Base-by-base conservation (phyloP, 2,888 invertebrate species). In the Ornithoptera priamus region DNA sequence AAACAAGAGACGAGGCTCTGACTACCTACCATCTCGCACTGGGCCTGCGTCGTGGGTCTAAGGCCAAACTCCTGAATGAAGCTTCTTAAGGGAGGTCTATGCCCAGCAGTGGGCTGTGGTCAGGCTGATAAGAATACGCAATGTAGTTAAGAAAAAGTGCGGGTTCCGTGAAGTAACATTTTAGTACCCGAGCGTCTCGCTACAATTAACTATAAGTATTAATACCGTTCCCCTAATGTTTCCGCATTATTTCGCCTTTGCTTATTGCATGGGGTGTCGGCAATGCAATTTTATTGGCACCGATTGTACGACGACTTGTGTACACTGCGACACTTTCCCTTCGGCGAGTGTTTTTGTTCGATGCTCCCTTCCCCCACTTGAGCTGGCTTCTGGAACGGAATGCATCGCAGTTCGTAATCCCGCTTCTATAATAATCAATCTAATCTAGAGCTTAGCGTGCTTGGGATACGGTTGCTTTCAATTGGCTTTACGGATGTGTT, bases 181-280 rank as follows among this genome's bases (percentile, higher is more conserved):
- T 88, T 89, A 88, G 76, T 71, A 74, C 66, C 76, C 77, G 76
- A 74, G 72, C 76, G 72, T 80, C 81, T 84, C 79, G 86, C 77
- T 78, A 89, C 90, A 90, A 90, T 92, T 92, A 91, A 91, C 90
- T 85, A 89, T 89, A 89, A 91, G 90, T 90, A 90, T 90, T 92
- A 92, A 91, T 90, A 90, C 89, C 87, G 89, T 89, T 89, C 90
- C 91, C 89, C 88, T 84, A 84, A 88, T 82, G 87, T 89, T 90
- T 89, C 89, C 86, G 86, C 87, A 88, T 86, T 90, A 90, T 90
- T 90, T 89, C 90, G 81, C 84, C 81, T 83, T 81, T 80, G 86
- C 87, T 90, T 90, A 90, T 90, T 91, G 88, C 89, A 78, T 85
- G 82, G 91, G 91, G 90, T 85, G 87, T 85, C 81, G 82, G 80